A percentile compares a stretch with the other conserved stretches of the same genome.
These are phyloP conservation scores for Cyphomyrus plagiostoma DNA, from an alignment of 2,113 vertebrate species.

Conservation along the genomic window DNA sequence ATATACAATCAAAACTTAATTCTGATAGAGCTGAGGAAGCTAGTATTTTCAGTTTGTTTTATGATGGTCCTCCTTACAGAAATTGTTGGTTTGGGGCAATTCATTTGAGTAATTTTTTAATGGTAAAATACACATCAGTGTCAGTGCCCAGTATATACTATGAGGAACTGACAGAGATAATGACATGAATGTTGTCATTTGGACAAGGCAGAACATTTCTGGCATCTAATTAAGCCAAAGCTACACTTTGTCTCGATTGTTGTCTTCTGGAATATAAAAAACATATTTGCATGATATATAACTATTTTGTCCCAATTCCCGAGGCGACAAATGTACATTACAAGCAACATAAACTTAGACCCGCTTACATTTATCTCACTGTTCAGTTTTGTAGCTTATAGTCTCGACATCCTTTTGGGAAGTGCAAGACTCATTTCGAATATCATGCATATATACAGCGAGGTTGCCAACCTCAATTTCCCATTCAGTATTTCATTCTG, in stretches of 20 bases:
- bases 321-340: conserved; percentile 29
- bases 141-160: neutral
- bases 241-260: neutral
- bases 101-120: neutral
- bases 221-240: neutral
- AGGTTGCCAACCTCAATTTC: conserved; percentile 64
- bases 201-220: neutral
- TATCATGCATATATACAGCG: conserved; percentile 50
- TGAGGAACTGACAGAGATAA: neutral
- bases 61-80: neutral
- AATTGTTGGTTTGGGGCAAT: neutral
- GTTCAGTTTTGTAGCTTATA: conserved; percentile 53
- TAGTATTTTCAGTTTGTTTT: neutral
- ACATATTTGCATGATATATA: neutral
- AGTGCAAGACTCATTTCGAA: conserved; percentile 57
- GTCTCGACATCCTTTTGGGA: conserved; percentile 47
- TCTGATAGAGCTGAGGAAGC: neutral
- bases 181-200: neutral
- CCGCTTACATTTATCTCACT: conserved; percentile 44
- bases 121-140: neutral
- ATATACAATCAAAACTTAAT: neutral
- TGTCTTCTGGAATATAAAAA: neutral
- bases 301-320: neutral
- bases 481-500: conserved; percentile 57
- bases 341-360: conserved; percentile 49